Evolutionary conservation across 2,888 invertebrate genomes (phyloP).

Genomic region (Elaeidobius kamerunicus): DNA sequence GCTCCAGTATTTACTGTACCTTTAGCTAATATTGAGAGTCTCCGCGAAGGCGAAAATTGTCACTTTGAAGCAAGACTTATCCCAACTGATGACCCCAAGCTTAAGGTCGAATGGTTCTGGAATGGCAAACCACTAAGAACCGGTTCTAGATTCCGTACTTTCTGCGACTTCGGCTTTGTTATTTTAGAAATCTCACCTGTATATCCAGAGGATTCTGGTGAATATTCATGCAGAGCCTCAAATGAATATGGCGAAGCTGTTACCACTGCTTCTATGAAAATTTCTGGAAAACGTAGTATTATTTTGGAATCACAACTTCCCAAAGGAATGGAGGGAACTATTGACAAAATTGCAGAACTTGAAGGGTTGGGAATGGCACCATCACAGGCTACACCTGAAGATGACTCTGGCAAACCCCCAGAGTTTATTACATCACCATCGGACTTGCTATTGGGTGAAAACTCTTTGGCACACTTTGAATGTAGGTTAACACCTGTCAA

Average conservation of each 20-base stretch:
- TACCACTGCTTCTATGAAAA: constrained; percentile 84
- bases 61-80: constrained; percentile 88
- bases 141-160: constrained; percentile 91
- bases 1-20: constrained; percentile 91
- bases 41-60: constrained; percentile 87
- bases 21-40: constrained; percentile 78
- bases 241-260: constrained; percentile 91
- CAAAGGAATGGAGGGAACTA: constrained; percentile 90
- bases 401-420: constrained; percentile 83
- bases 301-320: constrained; percentile 89
- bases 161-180: constrained; percentile 97
- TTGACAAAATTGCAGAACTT: constrained; percentile 87
- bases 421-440: constrained; percentile 86
- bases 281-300: constrained; percentile 87
- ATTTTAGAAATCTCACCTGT: constrained; percentile 96
- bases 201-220: constrained; percentile 94
- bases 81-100: constrained; percentile 86
- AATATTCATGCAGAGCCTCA: constrained; percentile 83
- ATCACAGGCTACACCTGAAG: constrained; percentile 67
- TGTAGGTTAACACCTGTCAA: constrained; percentile 85
- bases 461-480: constrained; percentile 89
- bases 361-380: constrained; percentile 78
- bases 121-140: constrained; percentile 85
- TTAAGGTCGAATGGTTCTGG: constrained; percentile 93
- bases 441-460: constrained; percentile 80